Evolutionary conservation across 2,888 invertebrate species (phyloP), one percentile per base, ranked within the genome.

Genomic region (Axea sp.): DNA sequence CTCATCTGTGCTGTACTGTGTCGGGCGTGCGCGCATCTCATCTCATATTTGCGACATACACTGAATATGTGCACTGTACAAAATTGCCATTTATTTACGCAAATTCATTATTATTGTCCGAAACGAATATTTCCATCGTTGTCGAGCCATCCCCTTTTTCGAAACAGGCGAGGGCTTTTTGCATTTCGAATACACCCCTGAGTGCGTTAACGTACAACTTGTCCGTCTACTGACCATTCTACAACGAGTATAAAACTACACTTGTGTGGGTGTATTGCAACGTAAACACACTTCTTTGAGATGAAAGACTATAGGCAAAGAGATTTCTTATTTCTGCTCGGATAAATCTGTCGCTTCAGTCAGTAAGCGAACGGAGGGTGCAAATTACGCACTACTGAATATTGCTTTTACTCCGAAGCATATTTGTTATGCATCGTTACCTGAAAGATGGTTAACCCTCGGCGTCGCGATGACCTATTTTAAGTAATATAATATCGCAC

Each of bases 311-410:
- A 76, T 75, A 73, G 71, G 35, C 73, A 30, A 62, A 78, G 81
- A 82, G 84, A 85, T 85, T 86, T 86, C 85, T 86, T 86, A 86
- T 86, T 87, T 86, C 85, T 86, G 85, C 82, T 86, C 86, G 83
- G 86, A 85, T 86, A 86, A 86, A 86, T 86, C 85, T 86, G 86
- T 85, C 86, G 87, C 83, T 81, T 81, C 82, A 84, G 86, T 87
- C 84, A 86, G 87, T 86, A 85, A 85, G 84, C 80, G 83, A 84
- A 79, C 82, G 68, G 49, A 41, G 51, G 68, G 51, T 60, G 43
- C 43, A 24, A 69, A 60, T 75, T 51, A 53, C 51, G 51, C 51
- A 59, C 57, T 15, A 33, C 53, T 47, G 24, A 30, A 28, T 11
- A 17, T 26, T n/a, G 26, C 22, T 39, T 39, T 14, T 24, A 8